phyloP scores from a whole-genome alignment of 2,888 invertebrate genomes.

The Phytoseiulus persimilis region DNA sequence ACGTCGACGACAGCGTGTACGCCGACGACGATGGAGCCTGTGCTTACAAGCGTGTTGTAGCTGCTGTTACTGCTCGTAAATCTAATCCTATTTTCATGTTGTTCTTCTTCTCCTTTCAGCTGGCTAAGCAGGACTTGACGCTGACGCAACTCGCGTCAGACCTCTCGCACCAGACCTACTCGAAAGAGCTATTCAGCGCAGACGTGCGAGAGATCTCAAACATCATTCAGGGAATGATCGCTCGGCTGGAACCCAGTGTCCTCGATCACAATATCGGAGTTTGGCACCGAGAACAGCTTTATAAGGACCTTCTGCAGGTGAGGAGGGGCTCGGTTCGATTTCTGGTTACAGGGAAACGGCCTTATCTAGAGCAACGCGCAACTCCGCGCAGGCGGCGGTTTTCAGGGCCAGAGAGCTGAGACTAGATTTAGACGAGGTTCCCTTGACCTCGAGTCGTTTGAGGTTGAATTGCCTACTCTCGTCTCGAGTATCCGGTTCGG shows the following conservation, averaged over 20 bases:
- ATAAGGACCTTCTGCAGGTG: constrained; percentile 26
- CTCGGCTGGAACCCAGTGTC: constrained; percentile 14
- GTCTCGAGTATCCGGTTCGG: background rate
- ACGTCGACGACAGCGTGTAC: background rate
- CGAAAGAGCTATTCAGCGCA: constrained; percentile 21
- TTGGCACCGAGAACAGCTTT: constrained; percentile 29
- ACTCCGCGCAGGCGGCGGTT: too few species aligned
- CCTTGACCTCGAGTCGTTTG: background rate
- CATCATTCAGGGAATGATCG: constrained; percentile 16
- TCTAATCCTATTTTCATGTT: background rate
- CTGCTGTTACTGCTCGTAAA: background rate
- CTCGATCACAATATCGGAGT: constrained; percentile 16
- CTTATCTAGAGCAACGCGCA: too few species aligned
- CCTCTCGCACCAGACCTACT: background rate
- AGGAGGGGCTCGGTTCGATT: background rate
- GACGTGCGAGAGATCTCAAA: constrained; percentile 23
- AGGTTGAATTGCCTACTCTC: background rate
- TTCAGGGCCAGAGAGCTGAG: too few species aligned
- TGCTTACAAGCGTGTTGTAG: background rate
- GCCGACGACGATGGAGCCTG: background rate
- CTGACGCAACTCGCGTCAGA: constrained; percentile 35
- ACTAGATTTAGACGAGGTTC: background rate
- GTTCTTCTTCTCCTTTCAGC: constrained; percentile 14
- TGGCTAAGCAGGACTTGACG: constrained; percentile 20
- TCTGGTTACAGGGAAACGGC: too few species aligned